Base-by-base conservation (phyloP, 92 coral and sea anemone genomes). In the Porites lobata region DNA sequence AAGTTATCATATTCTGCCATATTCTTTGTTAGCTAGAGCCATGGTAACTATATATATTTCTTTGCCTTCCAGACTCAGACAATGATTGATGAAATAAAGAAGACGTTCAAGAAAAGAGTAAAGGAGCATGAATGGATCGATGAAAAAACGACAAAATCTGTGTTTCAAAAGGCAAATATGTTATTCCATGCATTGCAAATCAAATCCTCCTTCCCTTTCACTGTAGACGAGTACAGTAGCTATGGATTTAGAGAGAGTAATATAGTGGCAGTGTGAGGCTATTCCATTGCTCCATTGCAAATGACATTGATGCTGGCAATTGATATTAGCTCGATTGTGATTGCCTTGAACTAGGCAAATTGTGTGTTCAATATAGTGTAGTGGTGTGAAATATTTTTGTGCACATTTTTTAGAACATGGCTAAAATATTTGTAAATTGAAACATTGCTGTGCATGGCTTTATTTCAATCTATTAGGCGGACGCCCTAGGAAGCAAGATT, bases 101-200 rank as follows among this genome's bases (percentile, higher is more conserved):
- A 91, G 67, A 93, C 91, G 10, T 97, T 97, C 78, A 97, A 97
- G 83, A 78, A 85, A 4, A 87, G 99, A 83, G 98, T 97, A 18
- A 84, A 92, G 75, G 70, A 91, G 73, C 99, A 97, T 57, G 91
- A 94, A 20, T 97, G 99, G 99, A 97, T 97, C 24, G 99, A 97
- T 69, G 92, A 87, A 19, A 90, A 87, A 73, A 97, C 99, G 18
- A 97, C 99, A 10, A 83, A 91, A 85, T 89, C 94, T 72, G 98
- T 97, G 66, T 92, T 97, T 72, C 96, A 94, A 71, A 97, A 97
- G 98, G 99, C 96, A 75, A 67, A 77, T 8, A 8, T 12, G 12
- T 50, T 24, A 19, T 74, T 57, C 17, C 15, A 9, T 52, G 21
- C 20, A 52, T 7, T 56, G 29, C 20, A 50, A 56, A 50, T 62